Conservation (phyloP, 2,113 vertebrate genomes). For the Thalassarche chlororhynchos region DNA sequence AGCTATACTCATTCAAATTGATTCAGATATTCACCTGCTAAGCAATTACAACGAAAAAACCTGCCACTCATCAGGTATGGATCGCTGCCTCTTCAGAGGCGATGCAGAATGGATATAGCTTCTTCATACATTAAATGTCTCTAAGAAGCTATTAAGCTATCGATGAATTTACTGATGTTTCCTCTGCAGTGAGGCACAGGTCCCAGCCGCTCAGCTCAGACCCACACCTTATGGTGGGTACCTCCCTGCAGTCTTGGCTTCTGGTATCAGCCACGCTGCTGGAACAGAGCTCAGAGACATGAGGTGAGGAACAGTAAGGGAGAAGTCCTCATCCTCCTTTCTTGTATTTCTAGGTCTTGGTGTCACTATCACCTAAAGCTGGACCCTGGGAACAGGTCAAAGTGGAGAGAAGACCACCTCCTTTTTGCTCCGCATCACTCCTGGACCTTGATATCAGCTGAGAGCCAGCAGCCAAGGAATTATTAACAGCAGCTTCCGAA, state of each 20-base stretch:
- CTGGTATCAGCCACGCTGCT: not conserved
- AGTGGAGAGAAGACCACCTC: not conserved
- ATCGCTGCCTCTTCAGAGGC: not conserved
- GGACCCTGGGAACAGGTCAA: not conserved
- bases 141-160: not conserved
- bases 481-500: not conserved
- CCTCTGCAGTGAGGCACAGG: not conserved
- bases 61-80: not conserved
- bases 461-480: not conserved
- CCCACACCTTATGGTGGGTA: not conserved
- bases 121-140: not conserved
- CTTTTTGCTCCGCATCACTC: not conserved
- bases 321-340: not conserved
- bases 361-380: not conserved
- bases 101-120: not conserved
- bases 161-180: not conserved
- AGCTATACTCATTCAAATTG: not conserved
- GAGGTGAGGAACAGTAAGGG: not conserved
- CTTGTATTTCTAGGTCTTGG: not conserved
- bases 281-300: not conserved
- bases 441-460: not conserved
- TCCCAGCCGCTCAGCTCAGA: not conserved
- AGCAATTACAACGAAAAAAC: not conserved
- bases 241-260: not conserved
- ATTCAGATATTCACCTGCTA: not conserved